phyloP scores from a whole-genome alignment of 2,113 vertebrate genomes.

The Hydropotes inermis region DNA sequence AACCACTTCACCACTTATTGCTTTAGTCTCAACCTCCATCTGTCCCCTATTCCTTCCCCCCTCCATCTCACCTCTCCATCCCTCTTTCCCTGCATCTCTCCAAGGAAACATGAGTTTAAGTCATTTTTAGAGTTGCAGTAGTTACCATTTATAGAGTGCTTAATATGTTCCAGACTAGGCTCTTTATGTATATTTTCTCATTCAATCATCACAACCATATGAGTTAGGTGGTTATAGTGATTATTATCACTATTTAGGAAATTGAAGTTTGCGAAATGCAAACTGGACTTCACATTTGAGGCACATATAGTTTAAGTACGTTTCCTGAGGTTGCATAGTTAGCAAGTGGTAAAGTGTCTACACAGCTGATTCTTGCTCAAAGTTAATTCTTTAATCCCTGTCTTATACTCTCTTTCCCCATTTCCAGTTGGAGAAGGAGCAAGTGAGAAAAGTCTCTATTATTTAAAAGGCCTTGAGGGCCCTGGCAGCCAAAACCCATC shows the following conservation, averaged over 20 bases:
- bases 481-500: background rate
- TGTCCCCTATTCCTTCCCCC: background rate
- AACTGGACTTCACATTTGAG: background rate
- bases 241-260: background rate
- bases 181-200: background rate
- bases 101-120: conserved; percentile 7
- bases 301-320: background rate
- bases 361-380: background rate
- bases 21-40: background rate
- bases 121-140: background rate
- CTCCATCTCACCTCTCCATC: background rate
- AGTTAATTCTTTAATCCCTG: background rate
- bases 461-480: background rate
- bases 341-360: background rate
- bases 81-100: background rate
- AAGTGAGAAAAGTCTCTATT: background rate
- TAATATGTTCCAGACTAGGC: background rate
- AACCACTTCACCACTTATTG: background rate
- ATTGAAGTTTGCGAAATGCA: background rate
- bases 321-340: background rate
- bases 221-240: background rate
- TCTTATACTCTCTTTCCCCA: background rate
- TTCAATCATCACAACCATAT: background rate
- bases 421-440: background rate
- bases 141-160: background rate